Base-by-base conservation (phyloP, 2,888 invertebrate species). In the Plutella xylostella region DNA sequence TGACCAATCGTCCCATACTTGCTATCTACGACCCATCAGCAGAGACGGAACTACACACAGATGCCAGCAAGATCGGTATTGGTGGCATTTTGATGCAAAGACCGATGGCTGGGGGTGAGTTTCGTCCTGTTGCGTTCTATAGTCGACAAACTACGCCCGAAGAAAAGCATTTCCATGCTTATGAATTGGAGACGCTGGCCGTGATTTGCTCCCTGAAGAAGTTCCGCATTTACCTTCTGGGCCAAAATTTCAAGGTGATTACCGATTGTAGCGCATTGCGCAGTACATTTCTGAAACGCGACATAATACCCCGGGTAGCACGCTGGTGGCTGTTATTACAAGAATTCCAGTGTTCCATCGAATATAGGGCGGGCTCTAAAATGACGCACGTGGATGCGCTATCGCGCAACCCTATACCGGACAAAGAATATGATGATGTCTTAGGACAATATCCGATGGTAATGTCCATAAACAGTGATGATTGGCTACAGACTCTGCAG, bases 11-110 rank as follows among this genome's bases (percentile, higher is more conserved):
- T 11, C 56, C 53, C 0, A 51, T 62, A 31, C 42, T 67, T 4
- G 48, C 54, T 0, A 54, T 67, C 5, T 72, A 58, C 41, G 48
- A 55, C 34, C 53, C 52, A 4, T 14, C 45, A 38, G 25, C 52
- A 6, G 30, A 65, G 54, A 52, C 52, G 4, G 53, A 47, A 42
- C 43, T 56, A 12, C 50, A 52, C 45, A 46, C 48, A 3, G 53
- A 55, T 42, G 54, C 52, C 4, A 53, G 50, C 17, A 47, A 31
- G n/a, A 9, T 49, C 1, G 53, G 53, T 25, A 9, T 25, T 25
- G 53, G 53, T 2, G 53, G 50, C 3, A 47, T 50, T 5, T 22
- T 51, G 19, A 14, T 51, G n/a, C 51, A 51, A 19, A 30, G 43
- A 11, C 12, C 40, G 3, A 11, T n/a, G 2, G 25, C 28, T 37